phyloP scores from a whole-genome alignment of 2,797 vertebrate species.

The Scomberomorus guttatus region DNA sequence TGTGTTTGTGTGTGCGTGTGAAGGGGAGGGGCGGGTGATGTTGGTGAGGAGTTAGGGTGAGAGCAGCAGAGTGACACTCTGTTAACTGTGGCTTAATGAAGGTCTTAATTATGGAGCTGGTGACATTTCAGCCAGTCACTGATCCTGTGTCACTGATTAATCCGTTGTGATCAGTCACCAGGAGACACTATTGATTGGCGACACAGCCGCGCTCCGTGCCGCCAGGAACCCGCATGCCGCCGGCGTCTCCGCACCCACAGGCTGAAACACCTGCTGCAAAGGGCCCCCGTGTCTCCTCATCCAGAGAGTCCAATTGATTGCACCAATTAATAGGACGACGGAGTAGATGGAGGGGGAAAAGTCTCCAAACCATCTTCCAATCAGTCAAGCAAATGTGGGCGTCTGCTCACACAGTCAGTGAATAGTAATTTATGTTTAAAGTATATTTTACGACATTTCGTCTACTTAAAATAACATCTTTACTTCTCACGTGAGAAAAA shows the following conservation, averaged over 20 bases:
- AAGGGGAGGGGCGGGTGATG: constrained; percentile 20
- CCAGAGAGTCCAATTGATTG: constrained; percentile 65
- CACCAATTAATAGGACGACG: constrained; percentile 71
- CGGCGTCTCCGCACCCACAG: not conserved
- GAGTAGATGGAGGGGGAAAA: constrained; percentile 42
- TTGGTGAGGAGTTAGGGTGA: constrained; percentile 60
- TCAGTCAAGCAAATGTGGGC: constrained; percentile 59
- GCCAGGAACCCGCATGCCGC: constrained; percentile 55
- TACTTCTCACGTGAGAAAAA: not conserved
- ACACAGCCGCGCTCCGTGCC: constrained; percentile 23
- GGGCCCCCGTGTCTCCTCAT: constrained; percentile 33
- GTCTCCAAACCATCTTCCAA: constrained; percentile 60
- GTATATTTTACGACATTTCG: too few relatives aligned
- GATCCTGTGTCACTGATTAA: constrained; percentile 81
- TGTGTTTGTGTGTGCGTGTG: not conserved
- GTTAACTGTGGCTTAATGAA: constrained; percentile 84
- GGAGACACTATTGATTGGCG: constrained; percentile 79
- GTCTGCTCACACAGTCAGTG: constrained; percentile 23
- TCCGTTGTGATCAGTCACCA: constrained; percentile 83
- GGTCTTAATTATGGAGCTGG: constrained; percentile 87
- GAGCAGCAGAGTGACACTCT: constrained; percentile 75
- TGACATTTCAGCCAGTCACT: constrained; percentile 83
- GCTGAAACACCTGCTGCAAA: constrained; percentile 61
- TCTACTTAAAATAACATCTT: not conserved
- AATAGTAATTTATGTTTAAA: constrained; percentile 54